These are phyloP conservation scores for Cercopithecus mitis DNA, from an alignment of 2,797 vertebrate genomes.

Conservation along the genomic window DNA sequence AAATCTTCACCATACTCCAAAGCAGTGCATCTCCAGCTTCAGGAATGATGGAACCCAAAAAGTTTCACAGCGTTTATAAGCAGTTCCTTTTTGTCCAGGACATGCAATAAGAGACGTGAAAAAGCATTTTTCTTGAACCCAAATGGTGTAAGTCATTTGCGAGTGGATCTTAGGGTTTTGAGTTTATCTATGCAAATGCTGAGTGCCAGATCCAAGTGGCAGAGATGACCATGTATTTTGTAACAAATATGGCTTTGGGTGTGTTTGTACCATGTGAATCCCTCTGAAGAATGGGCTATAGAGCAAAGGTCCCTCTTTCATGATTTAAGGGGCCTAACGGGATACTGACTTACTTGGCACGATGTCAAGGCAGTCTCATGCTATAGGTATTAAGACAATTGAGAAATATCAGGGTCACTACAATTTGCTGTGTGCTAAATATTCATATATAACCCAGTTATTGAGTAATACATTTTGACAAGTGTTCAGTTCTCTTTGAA, in stretches of 20 bases:
- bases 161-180: neutral
- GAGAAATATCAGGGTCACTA: neutral
- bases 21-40: neutral
- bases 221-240: neutral
- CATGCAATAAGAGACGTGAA: neutral
- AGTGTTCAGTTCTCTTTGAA: neutral
- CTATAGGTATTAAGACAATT: neutral
- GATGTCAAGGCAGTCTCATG: neutral
- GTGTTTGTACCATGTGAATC: neutral
- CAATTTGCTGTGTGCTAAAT: neutral
- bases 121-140: neutral
- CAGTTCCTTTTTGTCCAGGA: neutral
- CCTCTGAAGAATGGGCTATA: neutral
- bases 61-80: neutral
- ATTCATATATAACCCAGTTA: neutral
- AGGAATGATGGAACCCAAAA: neutral
- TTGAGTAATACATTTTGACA: neutral
- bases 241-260: neutral
- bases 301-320: neutral
- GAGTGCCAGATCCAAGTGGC: neutral
- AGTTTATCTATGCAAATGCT: neutral
- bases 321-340: neutral
- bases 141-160: neutral
- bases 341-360: neutral
- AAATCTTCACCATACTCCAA: neutral